Evolutionary conservation across 2,888 invertebrate species (phyloP), one percentile per base, ranked within the genome.

Genomic region (Nomada fucata): DNA sequence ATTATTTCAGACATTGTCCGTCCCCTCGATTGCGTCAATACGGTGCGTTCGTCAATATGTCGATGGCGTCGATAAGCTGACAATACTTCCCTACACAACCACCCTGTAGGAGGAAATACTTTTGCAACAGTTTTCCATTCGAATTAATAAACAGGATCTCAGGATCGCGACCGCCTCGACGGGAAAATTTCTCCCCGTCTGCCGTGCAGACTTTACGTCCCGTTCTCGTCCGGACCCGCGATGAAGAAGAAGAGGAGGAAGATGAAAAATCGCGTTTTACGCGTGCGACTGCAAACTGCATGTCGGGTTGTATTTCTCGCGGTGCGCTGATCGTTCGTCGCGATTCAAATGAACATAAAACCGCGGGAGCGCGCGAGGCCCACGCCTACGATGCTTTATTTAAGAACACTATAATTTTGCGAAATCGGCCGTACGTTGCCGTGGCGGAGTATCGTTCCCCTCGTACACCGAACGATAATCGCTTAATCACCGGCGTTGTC

Each of bases 301-400:
- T 13, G 53, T 15, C 52, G 7, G 18, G 23, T 7, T 50, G 76
- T 63, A 50, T 64, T 52, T 60, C 50, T 64, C 78, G 9, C 44
- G 53, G 52, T 13, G 52, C 75, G 36, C 60, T 60, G 77, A 67
- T 77, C 75, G 75, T 18, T 74, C n/a, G 50, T 59, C 59, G 71
- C 36, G 52, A 78, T 78, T 71, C 71, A 11, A 77, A 78, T 47
- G 78, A 60, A 42, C 64, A 60, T 79, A 79, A 79, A 79, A 57
- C 65, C 79, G 63, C 29, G 44, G 53, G 76, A 50, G 29, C 53
- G 47, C 59, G 26, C 59, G 59, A 52, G 2, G 47, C 26, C 57
- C n/a, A 77, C 78, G 80, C 69, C 80, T 80, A 79, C 69, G 65
- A 70, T 61, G 26, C 75, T 79, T 79, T 63, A 75, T 79, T 75